phyloP scores from a whole-genome alignment of 2,888 invertebrate species.

The Diabrotica balteata region DNA sequence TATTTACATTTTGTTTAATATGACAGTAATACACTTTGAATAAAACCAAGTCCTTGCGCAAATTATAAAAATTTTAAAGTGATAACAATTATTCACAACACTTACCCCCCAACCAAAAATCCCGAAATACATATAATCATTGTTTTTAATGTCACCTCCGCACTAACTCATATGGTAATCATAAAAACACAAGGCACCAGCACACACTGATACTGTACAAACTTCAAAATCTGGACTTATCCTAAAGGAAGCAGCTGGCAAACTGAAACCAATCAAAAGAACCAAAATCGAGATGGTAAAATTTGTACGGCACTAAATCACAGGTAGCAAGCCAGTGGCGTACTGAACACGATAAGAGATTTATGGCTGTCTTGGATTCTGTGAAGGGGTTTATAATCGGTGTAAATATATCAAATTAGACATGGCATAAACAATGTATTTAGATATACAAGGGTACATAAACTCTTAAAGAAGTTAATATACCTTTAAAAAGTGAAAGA shows the following conservation, averaged over 20 bases:
- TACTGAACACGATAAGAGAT: slow-evolving; percentile 5
- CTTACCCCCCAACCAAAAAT: slow-evolving; percentile 66
- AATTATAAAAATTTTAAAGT: too few relatives aligned
- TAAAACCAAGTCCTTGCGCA: too few relatives aligned
- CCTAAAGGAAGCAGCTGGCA: slow-evolving; percentile 54
- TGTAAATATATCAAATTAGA: too few relatives aligned
- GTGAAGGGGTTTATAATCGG: too few relatives aligned
- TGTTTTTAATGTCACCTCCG: slow-evolving; percentile 40
- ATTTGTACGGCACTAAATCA: slow-evolving; percentile 53
- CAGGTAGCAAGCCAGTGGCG: slow-evolving; percentile 50
- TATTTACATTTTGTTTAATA: too few relatives aligned
- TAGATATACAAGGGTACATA: too few relatives aligned
- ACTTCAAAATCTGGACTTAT: slow-evolving; percentile 36
- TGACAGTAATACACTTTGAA: too few relatives aligned
- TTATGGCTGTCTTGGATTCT: neutral
- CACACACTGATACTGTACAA: slow-evolving; percentile 26
- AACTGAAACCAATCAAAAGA: slow-evolving; percentile 52
- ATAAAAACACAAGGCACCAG: slow-evolving; percentile 36
- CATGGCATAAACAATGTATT: too few relatives aligned
- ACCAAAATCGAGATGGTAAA: slow-evolving; percentile 46
- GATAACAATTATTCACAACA: neutral
- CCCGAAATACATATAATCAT: slow-evolving; percentile 70
- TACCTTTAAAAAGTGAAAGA: too few relatives aligned
- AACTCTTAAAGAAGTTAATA: too few relatives aligned
- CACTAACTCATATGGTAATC: slow-evolving; percentile 37